phyloP scores from a whole-genome alignment of 2,888 invertebrate species.

The Meiosimyza platycephala region DNA sequence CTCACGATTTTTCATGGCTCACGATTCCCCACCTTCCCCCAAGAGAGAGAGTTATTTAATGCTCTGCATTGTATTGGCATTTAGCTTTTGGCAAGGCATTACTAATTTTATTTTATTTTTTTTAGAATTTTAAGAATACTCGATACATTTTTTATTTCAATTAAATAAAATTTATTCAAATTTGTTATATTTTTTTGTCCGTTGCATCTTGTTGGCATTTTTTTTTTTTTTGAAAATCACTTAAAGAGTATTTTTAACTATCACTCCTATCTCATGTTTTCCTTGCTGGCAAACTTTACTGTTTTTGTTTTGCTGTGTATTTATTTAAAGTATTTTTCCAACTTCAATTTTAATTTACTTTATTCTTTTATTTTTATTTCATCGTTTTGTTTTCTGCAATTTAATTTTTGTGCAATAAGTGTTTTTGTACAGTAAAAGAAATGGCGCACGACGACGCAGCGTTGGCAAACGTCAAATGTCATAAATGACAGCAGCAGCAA shows the following conservation, averaged over 20 bases:
- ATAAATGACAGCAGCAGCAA: conserved; percentile 17
- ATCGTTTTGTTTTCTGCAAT: background rate
- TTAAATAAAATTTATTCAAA: background rate
- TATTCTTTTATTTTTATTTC: background rate
- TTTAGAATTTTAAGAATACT: no score
- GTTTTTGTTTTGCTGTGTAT: background rate
- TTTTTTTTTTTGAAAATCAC: conserved; percentile 26
- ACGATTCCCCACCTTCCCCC: no score
- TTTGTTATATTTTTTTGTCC: background rate
- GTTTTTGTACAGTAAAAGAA: conserved; percentile 18
- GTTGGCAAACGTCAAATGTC: conserved; percentile 30
- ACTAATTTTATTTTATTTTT: no score
- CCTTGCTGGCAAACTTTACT: background rate
- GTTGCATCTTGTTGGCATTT: conserved; percentile 15
- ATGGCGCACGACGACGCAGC: conserved; percentile 12
- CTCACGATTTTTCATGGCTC: no score
- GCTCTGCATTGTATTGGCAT: no score
- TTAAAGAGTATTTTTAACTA: conserved; percentile 9
- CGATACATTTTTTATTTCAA: no score
- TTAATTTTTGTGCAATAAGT: conserved; percentile 25
- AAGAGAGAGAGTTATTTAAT: no score
- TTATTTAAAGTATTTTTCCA: background rate
- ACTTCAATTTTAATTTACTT: background rate
- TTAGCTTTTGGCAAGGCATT: no score
- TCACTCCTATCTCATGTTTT: background rate